Conservation (phyloP, 1,140 invertebrate species). For the silkworm (Bombyx mori) region DNA sequence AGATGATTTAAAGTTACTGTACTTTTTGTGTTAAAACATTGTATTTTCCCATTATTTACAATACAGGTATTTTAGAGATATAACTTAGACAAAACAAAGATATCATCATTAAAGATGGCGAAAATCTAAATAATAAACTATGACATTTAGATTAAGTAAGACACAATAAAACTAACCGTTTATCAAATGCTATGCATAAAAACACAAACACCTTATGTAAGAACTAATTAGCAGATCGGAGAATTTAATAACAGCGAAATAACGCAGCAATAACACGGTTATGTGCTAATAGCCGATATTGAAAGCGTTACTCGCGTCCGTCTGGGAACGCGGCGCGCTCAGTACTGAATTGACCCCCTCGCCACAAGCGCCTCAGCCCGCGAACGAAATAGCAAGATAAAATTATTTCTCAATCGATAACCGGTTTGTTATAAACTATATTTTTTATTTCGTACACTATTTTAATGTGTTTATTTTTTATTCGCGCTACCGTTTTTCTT, state of each 20-base stretch:
- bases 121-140: no score
- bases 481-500: conserved; percentile 3
- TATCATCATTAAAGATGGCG: no score
- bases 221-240: conserved; percentile 1
- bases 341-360: conserved; percentile 14
- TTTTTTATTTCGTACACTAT: conserved; percentile 13
- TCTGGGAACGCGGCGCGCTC: conserved; percentile 13
- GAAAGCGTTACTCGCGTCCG: conserved; percentile 15
- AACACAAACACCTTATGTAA: background rate
- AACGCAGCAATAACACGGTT: conserved; percentile 26
- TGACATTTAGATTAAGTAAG: no score
- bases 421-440: conserved; percentile 14
- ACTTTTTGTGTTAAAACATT: no score
- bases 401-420: conserved; percentile 21
- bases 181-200: background rate
- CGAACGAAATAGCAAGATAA: conserved; percentile 4
- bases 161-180: no score
- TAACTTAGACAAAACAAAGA: no score
- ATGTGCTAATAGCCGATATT: conserved; percentile 29
- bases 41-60: no score
- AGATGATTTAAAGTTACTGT: no score
- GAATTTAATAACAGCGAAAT: conserved; percentile 15
- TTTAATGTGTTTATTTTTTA: conserved; percentile 11
- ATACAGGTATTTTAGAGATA: no score
- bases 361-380: conserved; percentile 2